Evolutionary conservation across 2,113 vertebrate species (phyloP).

Genomic region (Jaculus jaculus): DNA sequence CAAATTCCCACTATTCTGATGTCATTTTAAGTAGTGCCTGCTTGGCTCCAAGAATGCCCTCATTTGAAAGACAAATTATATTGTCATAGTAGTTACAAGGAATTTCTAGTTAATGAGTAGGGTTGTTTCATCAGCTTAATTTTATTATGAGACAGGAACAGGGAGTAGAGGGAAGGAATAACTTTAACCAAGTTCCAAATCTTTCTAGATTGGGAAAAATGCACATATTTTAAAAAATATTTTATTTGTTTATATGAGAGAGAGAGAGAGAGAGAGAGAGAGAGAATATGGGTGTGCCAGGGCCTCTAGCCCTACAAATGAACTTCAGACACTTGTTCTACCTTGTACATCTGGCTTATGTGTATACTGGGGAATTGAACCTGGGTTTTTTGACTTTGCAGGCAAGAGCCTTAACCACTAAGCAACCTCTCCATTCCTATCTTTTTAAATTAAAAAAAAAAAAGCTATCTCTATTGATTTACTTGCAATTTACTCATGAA

Average conservation of each 20-base stretch:
- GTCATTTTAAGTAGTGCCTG: slow-evolving; percentile 13
- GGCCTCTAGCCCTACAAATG: too few relatives aligned
- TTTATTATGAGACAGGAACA: slow-evolving; percentile 70
- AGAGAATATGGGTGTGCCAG: too few relatives aligned
- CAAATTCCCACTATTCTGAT: neutral
- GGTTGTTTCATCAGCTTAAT: slow-evolving; percentile 46
- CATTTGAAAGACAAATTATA: slow-evolving; percentile 50
- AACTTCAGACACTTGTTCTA: too few relatives aligned
- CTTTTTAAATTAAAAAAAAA: neutral
- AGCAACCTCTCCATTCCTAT: too few relatives aligned
- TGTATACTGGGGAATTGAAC: too few relatives aligned
- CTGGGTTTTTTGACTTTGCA: too few relatives aligned
- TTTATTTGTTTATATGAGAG: too few relatives aligned
- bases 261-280: too few relatives aligned
- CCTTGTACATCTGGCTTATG: too few relatives aligned
- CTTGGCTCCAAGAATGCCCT: slow-evolving; percentile 21
- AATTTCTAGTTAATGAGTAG: slow-evolving; percentile 71
- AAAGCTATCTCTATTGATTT: neutral
- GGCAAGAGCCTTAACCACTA: too few relatives aligned
- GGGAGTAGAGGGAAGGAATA: neutral
- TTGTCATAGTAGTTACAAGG: slow-evolving; percentile 55
- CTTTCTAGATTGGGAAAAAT: slow-evolving; percentile 23
- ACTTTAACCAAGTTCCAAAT: slow-evolving; percentile 65
- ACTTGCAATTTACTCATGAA: neutral
- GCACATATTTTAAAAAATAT: neutral